Percentiles rank a stretch among this genome's conserved stretches.
Conservation (phyloP, 1,140 invertebrate genomes). For the Chrysomallon squamiferum region DNA sequence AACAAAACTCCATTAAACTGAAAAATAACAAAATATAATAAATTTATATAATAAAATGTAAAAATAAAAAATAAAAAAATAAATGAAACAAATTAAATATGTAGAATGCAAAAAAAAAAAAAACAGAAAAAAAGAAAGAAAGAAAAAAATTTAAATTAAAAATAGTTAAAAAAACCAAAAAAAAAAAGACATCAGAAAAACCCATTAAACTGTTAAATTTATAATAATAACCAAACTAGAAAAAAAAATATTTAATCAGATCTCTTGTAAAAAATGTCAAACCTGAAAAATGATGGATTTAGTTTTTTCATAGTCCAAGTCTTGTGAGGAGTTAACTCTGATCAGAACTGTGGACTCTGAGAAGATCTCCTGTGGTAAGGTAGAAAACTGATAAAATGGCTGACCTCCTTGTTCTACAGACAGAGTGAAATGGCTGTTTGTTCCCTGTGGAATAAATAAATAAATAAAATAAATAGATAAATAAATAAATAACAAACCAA, state of each 20-base stretch:
- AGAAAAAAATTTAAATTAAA: too few species aligned
- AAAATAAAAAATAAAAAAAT: neutral
- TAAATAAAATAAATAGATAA: too few species aligned
- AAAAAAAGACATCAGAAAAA: too few species aligned
- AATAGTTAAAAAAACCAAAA: too few species aligned
- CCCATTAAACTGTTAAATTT: too few species aligned
- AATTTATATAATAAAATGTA: too few species aligned
- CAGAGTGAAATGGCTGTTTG: constrained; percentile 89
- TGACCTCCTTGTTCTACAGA: constrained; percentile 77
- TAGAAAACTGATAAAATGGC: constrained; percentile 83
- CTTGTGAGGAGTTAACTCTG: constrained; percentile 82
- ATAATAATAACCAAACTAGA: too few species aligned
- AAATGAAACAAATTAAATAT: neutral
- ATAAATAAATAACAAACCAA: too few species aligned
- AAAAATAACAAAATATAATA: too few species aligned
- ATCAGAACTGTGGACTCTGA: constrained; percentile 93
- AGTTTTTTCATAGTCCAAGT: constrained; percentile 85
- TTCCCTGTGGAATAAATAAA: constrained; percentile 70
- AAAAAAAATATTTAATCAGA: too few species aligned
- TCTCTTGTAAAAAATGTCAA: too few species aligned
- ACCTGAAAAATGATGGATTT: constrained; percentile 73
- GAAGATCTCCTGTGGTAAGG: constrained; percentile 85
- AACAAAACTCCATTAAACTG: too few species aligned
- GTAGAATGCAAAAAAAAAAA: neutral
- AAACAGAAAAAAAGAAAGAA: neutral